Base-by-base conservation (phyloP, 2,113 vertebrate species). In the Pituophis catenifer region DNA sequence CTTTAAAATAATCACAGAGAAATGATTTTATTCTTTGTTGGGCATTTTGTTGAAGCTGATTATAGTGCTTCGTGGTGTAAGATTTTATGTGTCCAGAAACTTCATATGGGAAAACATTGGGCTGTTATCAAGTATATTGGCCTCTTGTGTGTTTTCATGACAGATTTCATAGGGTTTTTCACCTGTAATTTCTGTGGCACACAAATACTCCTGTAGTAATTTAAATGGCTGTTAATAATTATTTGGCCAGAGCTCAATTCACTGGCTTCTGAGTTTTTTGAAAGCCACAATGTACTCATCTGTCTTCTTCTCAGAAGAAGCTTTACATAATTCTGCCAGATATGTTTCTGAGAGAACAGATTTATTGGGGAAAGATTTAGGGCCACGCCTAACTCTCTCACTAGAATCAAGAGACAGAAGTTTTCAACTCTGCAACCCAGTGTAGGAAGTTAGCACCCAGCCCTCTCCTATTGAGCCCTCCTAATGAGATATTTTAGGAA, bases 41-140 rank as follows among this genome's bases (percentile, higher is more conserved):
- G 70, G 38, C 54, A 57, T 9, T 89, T 53, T 48, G 57, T 86
- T 88, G 52, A 53, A 53, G 10, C 52, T 53, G 91, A 62, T 58
- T 38, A 50, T 54, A 93, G 1, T 89, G 50, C 11, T 48, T 85
- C 53, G 85, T 75, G 94, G 85, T 85, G 38, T 38, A 81, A n/a
- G 87, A 48, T 70, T 95, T 92, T 91, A 21, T 88, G 75, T 2
- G 26, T 89, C 12, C 91, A 57, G 62, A 26, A 93, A 93, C 24
- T 29, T 65, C 12, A n/a, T 17, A 33, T 17, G 0, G 86, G 44
- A 53, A 54, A 90, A 52, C 19, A 86, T 94, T 94, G 1, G 90
- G 44, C 89, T 93, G 21, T 93, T 55, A 57, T 29, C 50, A 44
- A 24, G 54, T 0, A 1, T 75, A 90, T 44, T 70, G 26, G 1